phyloP scores from a whole-genome alignment of 2,797 vertebrate genomes.

The Lycodopsis pacificus region DNA sequence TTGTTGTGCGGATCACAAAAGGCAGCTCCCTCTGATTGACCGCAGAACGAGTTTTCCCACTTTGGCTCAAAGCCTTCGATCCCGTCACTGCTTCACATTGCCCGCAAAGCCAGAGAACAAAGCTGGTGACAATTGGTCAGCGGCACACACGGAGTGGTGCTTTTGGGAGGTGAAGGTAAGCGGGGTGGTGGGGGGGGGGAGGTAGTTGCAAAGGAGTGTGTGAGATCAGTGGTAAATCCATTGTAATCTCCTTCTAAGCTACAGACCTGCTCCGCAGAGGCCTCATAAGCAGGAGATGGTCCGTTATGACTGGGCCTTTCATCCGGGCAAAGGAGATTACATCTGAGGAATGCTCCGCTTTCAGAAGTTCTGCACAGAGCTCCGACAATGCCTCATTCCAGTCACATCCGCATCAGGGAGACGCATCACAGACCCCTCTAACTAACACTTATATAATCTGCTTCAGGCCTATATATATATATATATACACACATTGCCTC shows the following conservation, averaged over 20 bases:
- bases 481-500: conserved; percentile 18
- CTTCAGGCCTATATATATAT: conserved; percentile 30
- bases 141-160: conserved; percentile 43
- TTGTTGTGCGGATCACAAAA: conserved; percentile 50
- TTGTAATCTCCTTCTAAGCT: conserved; percentile 85
- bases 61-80: conserved; percentile 25
- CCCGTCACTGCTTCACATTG: conserved; percentile 51
- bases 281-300: conserved; percentile 80
- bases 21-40: conserved; percentile 58
- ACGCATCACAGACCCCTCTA: conserved; percentile 61
- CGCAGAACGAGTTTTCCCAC: conserved; percentile 33
- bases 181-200: not conserved
- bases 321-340: conserved; percentile 85
- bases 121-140: conserved; percentile 65
- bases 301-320: conserved; percentile 80
- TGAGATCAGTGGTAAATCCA: conserved; percentile 84
- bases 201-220: conserved; percentile 74
- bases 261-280: conserved; percentile 75
- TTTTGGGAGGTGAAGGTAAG: conserved; percentile 58
- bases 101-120: conserved; percentile 51
- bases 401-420: conserved; percentile 71
- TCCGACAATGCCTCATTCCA: conserved; percentile 63
- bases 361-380: conserved; percentile 74
- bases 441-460: conserved; percentile 67
- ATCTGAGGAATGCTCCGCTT: conserved; percentile 77